Percentiles rank a stretch among this genome's conserved stretches.
Conservation (phyloP, 2,888 invertebrate genomes). For the Eubasilissa splendida region DNA sequence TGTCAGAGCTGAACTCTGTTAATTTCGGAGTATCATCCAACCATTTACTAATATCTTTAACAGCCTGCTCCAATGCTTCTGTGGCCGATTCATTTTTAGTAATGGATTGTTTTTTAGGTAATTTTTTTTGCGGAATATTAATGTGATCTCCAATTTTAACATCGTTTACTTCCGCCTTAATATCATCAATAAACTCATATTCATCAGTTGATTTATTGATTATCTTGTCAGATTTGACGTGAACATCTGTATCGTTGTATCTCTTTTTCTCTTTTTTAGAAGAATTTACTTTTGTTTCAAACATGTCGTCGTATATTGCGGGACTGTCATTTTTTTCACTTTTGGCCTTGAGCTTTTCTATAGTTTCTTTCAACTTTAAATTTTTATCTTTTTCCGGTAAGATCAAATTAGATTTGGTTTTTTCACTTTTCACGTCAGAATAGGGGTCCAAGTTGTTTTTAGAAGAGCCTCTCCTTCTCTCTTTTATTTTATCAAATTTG, state of each 20-base stretch:
- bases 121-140: slow-evolving; percentile 57
- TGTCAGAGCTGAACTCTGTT: slow-evolving; percentile 83
- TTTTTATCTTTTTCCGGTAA: slow-evolving; percentile 71
- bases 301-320: slow-evolving; percentile 64
- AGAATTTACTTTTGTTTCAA: slow-evolving; percentile 60
- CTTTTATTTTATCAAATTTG: slow-evolving; percentile 77
- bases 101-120: slow-evolving; percentile 59
- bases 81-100: slow-evolving; percentile 75
- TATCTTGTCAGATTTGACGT: slow-evolving; percentile 59
- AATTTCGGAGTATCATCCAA: slow-evolving; percentile 87
- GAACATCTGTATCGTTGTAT: slow-evolving; percentile 38
- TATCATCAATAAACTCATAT: slow-evolving; percentile 58
- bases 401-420: slow-evolving; percentile 65
- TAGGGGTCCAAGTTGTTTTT: slow-evolving; percentile 70
- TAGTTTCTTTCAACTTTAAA: slow-evolving; percentile 72
- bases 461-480: slow-evolving; percentile 73
- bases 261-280: slow-evolving; percentile 58
- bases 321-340: slow-evolving; percentile 71
- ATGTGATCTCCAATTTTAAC: slow-evolving; percentile 60
- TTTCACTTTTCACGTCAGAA: slow-evolving; percentile 67
- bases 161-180: slow-evolving; percentile 58
- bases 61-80: slow-evolving; percentile 75
- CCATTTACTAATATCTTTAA: slow-evolving; percentile 92
- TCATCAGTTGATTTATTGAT: slow-evolving; percentile 62
- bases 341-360: slow-evolving; percentile 78